These are phyloP conservation scores for Hipposideros armiger DNA, from an alignment of 2,113 vertebrate genomes.

Conservation along the genomic window DNA sequence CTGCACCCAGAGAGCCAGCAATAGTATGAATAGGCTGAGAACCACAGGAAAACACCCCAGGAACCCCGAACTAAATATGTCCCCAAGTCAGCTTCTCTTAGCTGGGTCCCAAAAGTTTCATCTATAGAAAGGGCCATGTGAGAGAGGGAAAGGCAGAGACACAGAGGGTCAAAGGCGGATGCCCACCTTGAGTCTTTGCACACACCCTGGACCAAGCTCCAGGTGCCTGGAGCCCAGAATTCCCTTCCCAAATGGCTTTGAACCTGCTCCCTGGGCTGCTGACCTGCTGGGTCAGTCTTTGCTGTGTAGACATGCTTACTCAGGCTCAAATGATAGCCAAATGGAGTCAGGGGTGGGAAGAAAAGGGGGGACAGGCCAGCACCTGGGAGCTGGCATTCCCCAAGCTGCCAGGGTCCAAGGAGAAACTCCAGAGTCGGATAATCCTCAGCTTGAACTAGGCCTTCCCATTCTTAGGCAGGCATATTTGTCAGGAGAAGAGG, in stretches of 20 bases:
- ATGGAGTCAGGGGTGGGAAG: not conserved
- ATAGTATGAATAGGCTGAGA: not conserved
- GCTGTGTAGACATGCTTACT: not conserved
- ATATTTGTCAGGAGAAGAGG: not conserved
- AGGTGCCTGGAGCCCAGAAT: not conserved
- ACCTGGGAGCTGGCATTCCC: not conserved
- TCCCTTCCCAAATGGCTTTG: not conserved
- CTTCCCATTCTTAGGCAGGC: not conserved
- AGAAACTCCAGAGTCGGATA: not conserved
- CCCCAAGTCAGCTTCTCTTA: not conserved
- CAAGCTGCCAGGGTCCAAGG: not conserved
- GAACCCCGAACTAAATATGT: not conserved
- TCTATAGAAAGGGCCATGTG: not conserved
- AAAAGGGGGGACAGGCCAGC: not conserved
- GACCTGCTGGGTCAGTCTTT: not conserved
- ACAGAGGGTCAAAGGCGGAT: not conserved
- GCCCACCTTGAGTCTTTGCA: not conserved
- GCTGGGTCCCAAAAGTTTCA: not conserved
- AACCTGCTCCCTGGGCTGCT: not conserved
- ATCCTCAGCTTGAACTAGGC: not conserved
- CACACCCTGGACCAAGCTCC: not conserved
- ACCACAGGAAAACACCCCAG: not conserved
- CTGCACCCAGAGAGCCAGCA: not conserved
- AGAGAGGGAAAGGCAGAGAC: not conserved
- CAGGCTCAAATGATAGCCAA: not conserved